Evolutionary conservation across 2,113 vertebrate species (phyloP), one percentile per base, ranked within the genome.

Genomic region (Pseudorhombus dupliciocellatus): DNA sequence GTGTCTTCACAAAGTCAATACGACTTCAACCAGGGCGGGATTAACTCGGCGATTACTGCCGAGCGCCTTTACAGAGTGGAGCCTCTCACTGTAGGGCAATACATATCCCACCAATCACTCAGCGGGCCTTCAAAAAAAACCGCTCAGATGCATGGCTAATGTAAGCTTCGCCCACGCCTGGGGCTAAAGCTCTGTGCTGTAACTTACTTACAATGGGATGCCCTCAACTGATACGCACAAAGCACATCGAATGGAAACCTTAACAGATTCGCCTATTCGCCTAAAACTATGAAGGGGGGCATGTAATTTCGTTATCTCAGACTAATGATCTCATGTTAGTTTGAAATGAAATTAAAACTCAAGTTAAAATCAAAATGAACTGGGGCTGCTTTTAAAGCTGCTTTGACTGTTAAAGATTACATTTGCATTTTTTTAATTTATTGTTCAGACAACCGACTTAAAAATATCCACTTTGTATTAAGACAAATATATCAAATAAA

Each of bases 61-160:
- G 18, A 75, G 71, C 58, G 34, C 57, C 77, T 88, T 81, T 80
- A 81, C 74, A 77, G 75, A 84, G 77, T 50, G 60, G 73, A 89
- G 83, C 73, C 70, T 75, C 78, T 83, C 86, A 84, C 83, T 87
- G 83, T 86, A 78, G 84, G 83, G 64, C 66, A 81, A 79, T 46
- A 79, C 77, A 69, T 77, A 82, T 85, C 87, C 85, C 77, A 83
- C 66, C 77, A 84, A 83, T 87, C 83, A 80, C 85, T 77, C 87
- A 90, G 85, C 58, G 16, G 61, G 73, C 63, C 28, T 65, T 44
- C n/a, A 14, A 67, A 21, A 70, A 65, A 7, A 52, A 21, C 67
- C 9, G 55, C 70, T 87, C 70, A 76, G 71, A 84, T 83, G 71
- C 76, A 83, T 72, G 79, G 81, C 77, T 83, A 85, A 86, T 81